Base-by-base conservation (phyloP, 2,797 vertebrate species). In the Esox masquinongy region DNA sequence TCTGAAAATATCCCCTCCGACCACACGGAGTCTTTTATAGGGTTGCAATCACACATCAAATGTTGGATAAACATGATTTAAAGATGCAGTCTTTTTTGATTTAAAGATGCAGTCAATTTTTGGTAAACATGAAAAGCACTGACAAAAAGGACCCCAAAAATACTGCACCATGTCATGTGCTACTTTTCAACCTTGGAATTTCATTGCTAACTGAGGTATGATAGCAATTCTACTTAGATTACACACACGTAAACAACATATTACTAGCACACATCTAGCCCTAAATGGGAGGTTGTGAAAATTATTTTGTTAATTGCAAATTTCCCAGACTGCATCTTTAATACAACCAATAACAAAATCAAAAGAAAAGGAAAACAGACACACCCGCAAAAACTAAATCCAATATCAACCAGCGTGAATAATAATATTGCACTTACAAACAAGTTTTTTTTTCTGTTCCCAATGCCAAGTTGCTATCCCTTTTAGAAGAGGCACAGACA, bases 371-470 rank as follows among this genome's bases (percentile, higher is more conserved):
- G 31, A 69, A 59, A 19, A 79, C 16, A 67, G 2, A 56, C 53
- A 53, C 72, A 68, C 47, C 11, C 16, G 78, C 70, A 50, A 77
- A 80, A 79, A 68, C 34, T 2, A 75, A 50, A 84, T 91, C 79
- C 84, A 74, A 84, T 80, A 77, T 79, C 75, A 77, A 77, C 78
- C 83, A 79, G 61, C 80, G 84, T 88, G 84, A 84, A 86, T 91
- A 91, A 87, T 90, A 94, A 93, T 95, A 95, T 95, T 95, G 94
- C 94, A 95, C 94, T 91, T 94, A 78, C 88, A 93, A 90, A 93
- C 88, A 89, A 88, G 82, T 86, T 80, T 74, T 61, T 74, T 61
- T 80, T 73, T 24, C 80, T 77, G 81, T 86, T 90, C 86, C 90
- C 91, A 87, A 83, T 84, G 88, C 88, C 82, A 83, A 86, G 85